Evolutionary conservation across 2,113 vertebrate species (phyloP), one percentile per base, ranked within the genome.

Genomic region (Ancistrus triradiatus): DNA sequence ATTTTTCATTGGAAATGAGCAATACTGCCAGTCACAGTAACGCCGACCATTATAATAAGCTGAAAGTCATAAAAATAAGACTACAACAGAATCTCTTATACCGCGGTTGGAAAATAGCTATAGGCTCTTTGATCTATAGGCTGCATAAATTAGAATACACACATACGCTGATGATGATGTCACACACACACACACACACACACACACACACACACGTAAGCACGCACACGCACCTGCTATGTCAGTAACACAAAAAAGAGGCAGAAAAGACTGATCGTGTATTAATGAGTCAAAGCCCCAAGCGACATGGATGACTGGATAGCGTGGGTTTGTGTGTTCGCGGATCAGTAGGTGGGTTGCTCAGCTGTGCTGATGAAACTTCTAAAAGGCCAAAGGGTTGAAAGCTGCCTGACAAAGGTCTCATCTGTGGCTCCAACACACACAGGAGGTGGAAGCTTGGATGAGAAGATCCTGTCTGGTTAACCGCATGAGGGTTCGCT

Each of bases 351-450:
- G 40, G 11, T 58, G 47, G 58, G 66, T 61, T 62, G 67, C 52
- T 66, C 63, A 67, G 58, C 72, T 63, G 66, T 43, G 48, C 13
- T 74, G 51, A 49, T 46, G 8, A 55, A 47, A 43, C 33, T 11
- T 4, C 47, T 52, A 56, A 44, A 60, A 59, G 24, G 60, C 22
- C 15, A 22, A 53, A 35, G 15, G 27, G 40, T 25, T 49, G 31
- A 47, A 14, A 19, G 33, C 18, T 13, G n/a, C n/a, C n/a, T n/a
- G n/a, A n/a, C n/a, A n/a, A n/a, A 65, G 59, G 42, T n/a, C 33
- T 35, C 15, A 11, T 59, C 27, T 69, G 50, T 74, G 62, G 47
- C 52, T 59, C 15, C 17, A 21, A 51, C 46, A 35, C 19, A 61
- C 17, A 38, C 15, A 7, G 10, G 59, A 3, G 14, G 18, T 19